Evolutionary conservation across 2,888 invertebrate species (phyloP), one percentile per base, ranked within the genome.

Genomic region (Cerastoderma edule): DNA sequence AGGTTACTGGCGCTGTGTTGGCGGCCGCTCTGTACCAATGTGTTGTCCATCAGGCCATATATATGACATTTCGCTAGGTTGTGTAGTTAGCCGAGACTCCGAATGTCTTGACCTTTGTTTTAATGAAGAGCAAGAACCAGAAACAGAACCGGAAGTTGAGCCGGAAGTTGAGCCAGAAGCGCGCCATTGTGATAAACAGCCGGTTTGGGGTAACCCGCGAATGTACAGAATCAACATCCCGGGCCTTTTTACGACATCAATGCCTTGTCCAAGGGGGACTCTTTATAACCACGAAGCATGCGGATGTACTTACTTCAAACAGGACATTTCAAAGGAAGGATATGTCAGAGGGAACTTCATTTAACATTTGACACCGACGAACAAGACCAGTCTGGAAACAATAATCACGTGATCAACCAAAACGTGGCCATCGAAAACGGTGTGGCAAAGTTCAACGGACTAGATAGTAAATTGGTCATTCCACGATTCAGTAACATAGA

Each of bases 401-500:
- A 60, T 10, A 57, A 67, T 33, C 54, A 80, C 35, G 80, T 86
- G 1, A 54, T 64, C 16, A 80, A 83, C n/a, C 69, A 78, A 27
- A 87, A 85, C 66, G 89, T 89, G 24, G 67, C 70, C 22, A 79
- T 89, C 22, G 48, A 60, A 19, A 71, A 83, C 30, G 87, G 86
- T 32, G 73, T 76, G 0, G 89, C 86, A 5, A 73, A 81, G 30
- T 89, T 89, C 44, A 80, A 88, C 68, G 89, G 89, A 24, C 16
- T 48, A 2, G 83, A 83, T 22, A 80, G 84, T 64, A 67, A 85
- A 60, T 74, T 89, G 24, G 74, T 87, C 6, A 85, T 89, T 8
- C 88, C 86, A 0, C 67, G 87, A 28, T 89, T 89, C 70, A 83
- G 87, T 35, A 89, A 88, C 66, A 65, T 83, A 6, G 82, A 84